Evolutionary conservation across 2,113 vertebrate genomes (phyloP), one percentile per base, ranked within the genome.

Genomic region (Oreochromis spilurus): DNA sequence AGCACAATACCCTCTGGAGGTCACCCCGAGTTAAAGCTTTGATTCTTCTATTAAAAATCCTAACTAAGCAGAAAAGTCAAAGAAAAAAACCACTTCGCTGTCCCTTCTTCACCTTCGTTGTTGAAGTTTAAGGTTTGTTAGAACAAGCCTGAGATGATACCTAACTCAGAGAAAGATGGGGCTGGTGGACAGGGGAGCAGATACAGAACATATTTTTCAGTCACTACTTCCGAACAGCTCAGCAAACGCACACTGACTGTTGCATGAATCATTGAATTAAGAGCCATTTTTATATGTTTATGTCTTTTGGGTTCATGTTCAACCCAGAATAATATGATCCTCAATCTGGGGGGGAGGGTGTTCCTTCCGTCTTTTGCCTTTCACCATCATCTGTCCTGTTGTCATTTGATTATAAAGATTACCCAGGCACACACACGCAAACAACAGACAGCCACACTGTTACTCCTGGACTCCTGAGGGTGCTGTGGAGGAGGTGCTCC

Each of bases 401-500:
- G 65, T 93, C 72, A 94, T 94, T 89, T 54, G 77, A 93, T 93
- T 92, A 93, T 2, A 21, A 34, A 85, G 75, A 89, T 88, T 70
- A 87, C 67, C 81, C 6, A 67, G 13, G 65, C 21, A 60, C 82
- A 81, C 79, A 80, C 81, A 75, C 53, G 81, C 82, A 82, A 12
- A 34, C 70, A 81, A 67, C 52, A 84, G 57, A 81, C 62, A 9
- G 17, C 62, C 86, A 84, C 50, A 17, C 58, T 48, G 17, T 19
- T 84, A 70, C 89, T 55, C 75, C 53, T 31, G 82, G 87, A 65
- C 86, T 93, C 89, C 87, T 87, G 19, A 55, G 87, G 83, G 88
- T 84, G 17, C 62, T 84, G 81, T 43, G 80, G 86, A 94, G 93
- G 93, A 92, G 90, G 93, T 86, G 87, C 84, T 90, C 88, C 78